Base-by-base conservation (phyloP, 1,140 invertebrate genomes). In the Calliphora vicina region DNA sequence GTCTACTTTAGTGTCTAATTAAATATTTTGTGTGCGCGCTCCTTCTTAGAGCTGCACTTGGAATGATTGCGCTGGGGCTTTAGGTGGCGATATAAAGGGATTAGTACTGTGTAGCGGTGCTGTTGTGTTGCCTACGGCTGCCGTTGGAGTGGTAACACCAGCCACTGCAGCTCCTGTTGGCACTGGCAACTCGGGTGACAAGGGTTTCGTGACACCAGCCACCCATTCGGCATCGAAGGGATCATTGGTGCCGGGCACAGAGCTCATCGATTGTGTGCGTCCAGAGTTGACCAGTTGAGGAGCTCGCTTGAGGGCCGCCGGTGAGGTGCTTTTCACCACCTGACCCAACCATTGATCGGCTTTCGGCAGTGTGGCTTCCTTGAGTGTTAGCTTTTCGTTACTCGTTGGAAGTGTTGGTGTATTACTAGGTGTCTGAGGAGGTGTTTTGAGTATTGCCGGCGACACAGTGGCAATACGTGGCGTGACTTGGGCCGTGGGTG, bases 161-260 rank as follows among this genome's bases (percentile, higher is more conserved):
- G n/a, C n/a, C n/a, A n/a, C n/a, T n/a, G n/a, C n/a, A n/a, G n/a
- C n/a, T 76, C 78, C 27, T 45, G 67, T 57, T 23, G n/a, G 23
- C 74, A 87, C 50, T 82, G 84, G 90, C 80, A 88, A 72, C 74
- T 90, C 87, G 12, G 88, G 88, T n/a, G 88, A 89, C 72, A 89
- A 45, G 82, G 87, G 86, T 83, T 90, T 89, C 4, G 87, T 87
- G 35, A 91, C 88, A 84, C 87, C 87, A 27, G 87, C 94, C 1
- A 94, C 96, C 96, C 96, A 97, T 86, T 97, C 96, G 8, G 96
- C 96, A 89, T 97, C 96, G 87, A 97, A 97, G 0, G 96, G 96
- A 92, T 97, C 96, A 15, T 84, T 72, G 74, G 85, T 43, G 83
- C 86, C 45, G 87, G 88, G 78, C 85, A 89, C 84, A 15, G 93